Base-by-base conservation (phyloP, 2,797 vertebrate species). In the Morelia viridis region DNA sequence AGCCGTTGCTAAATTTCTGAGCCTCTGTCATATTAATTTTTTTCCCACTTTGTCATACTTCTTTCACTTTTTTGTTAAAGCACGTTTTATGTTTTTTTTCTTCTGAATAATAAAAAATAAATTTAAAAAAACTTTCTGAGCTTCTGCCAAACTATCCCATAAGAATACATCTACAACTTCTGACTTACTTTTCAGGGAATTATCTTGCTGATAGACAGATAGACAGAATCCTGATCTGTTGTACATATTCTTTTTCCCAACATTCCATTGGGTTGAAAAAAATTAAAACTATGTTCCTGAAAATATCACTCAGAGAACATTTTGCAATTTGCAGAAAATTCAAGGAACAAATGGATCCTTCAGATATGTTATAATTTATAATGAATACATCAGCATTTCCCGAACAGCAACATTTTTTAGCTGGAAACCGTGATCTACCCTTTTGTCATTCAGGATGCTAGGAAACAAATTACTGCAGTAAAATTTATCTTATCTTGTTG, bases 391-490 rank as follows among this genome's bases (percentile, higher is more conserved):
- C 9, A 92, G 60, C 92, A 85, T 93, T 0, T 28, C 6, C 90
- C 83, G 86, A 1, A 80, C 24, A 53, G 41, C 93, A 91, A 24
- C 91, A 41, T n/a, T 91, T 95, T 4, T 86, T 22, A 61, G 31
- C 80, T 19, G 71, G 61, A 68, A 92, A 94, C 90, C 53, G 62
- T 35, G 35, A 87, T 56, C 10, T 56, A 10, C 64, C 41, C 71
- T 64, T 64, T 58, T 91, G 19, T 28, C 50, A 28, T 35, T 61
- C 76, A 94, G 46, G 80, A 64, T 28, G 46, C 65, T 80, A 0
- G 88, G 17, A 92, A 92, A 93, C 85, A 95, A 88, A 76, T 94
- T 50, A 93, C 2, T 94, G 94, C 28, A 62, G 31, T 31, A 85
- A 68, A 76, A 91, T 83, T 85, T 0, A 0, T 84, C 19, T 84